Base-by-base conservation (phyloP, 2,888 invertebrate genomes). In the Cephonodes hylas region DNA sequence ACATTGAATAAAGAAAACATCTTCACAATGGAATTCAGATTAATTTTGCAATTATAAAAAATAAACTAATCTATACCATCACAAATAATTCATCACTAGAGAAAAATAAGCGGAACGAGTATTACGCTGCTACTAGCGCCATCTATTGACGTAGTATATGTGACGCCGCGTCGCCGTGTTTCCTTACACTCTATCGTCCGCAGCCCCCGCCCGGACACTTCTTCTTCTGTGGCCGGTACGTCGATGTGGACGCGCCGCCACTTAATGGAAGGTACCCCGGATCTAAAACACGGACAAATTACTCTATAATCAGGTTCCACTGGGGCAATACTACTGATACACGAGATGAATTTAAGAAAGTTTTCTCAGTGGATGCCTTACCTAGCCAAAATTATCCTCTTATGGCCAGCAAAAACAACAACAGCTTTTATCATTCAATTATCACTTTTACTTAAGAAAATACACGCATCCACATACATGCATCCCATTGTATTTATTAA, bases 171-270 rank as follows among this genome's bases (percentile, higher is more conserved):
- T 44, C 1, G 38, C 0, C 5, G 8, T 3, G 45, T 4, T 38
- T 38, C n/a, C n/a, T n/a, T n/a, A n/a, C n/a, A 42, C 1, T 22
- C 71, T 82, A 85, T 5, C 79, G 76, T 0, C 91, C 91, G 71
- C 91, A 91, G 64, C 91, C 91, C 22, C 91, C 91, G 15, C 86
- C 82, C 0, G 79, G 71, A 66, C 91, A 91, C 34, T 84, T 84
- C 27, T 83, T 75, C 78, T 89, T 89, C 13, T 90, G 91, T 0
- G 91, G 74, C 0, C 85, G 77, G 73, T 91, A 91, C 0, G 85
- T 77, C 0, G 91, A 89, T 0, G 82, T 71, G 0, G 85, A 84
- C 0, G 83, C 85, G 0, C 89, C 89, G 0, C 80, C 86, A 34
- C 85, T 84, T 42, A 91, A 76, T 0, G 91, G 91, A 25, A 91